Evolutionary conservation across 2,888 invertebrate genomes (phyloP).

Genomic region (Crematogaster levior): DNA sequence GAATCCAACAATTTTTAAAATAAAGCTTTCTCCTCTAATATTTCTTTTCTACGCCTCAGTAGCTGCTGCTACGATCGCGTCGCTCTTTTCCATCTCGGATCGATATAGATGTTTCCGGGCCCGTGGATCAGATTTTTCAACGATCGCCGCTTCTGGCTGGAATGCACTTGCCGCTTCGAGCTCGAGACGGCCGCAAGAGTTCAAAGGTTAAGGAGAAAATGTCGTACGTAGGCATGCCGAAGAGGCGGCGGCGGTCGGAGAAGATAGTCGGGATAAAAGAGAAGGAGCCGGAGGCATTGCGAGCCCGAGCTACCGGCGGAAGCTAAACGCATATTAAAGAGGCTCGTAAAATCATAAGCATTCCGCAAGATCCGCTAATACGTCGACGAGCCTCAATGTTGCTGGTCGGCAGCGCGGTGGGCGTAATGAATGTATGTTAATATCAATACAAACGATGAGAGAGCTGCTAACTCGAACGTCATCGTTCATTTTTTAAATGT

Average conservation of each 20-base stretch:
- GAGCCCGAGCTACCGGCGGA: conserved; percentile 64
- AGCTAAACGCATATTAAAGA: conserved; percentile 81
- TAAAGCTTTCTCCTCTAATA: not conserved
- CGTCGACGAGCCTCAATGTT: conserved; percentile 69
- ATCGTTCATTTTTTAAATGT: not conserved
- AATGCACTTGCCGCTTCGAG: conserved; percentile 73
- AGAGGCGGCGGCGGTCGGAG: conserved; percentile 27
- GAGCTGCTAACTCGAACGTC: conserved; percentile 16
- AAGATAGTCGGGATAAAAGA: conserved; percentile 10
- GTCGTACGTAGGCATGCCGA: conserved; percentile 74
- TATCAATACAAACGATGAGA: conserved; percentile 32
- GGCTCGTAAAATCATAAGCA: conserved; percentile 82
- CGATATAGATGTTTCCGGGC: conserved; percentile 50
- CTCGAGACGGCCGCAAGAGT: conserved; percentile 65
- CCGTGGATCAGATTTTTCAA: conserved; percentile 65
- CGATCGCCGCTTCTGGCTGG: conserved; percentile 65
- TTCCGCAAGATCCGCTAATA: conserved; percentile 80
- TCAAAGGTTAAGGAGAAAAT: conserved; percentile 82
- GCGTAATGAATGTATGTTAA: conserved; percentile 62
- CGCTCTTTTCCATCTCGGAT: conserved; percentile 4
- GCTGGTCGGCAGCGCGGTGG: conserved; percentile 47
- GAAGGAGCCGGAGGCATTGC: conserved; percentile 69
- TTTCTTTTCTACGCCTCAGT: not conserved
- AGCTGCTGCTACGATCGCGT: not conserved
- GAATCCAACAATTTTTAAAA: not conserved